These are phyloP conservation scores for Patella caerulea DNA, from an alignment of 2,888 invertebrate genomes.

Conservation along the genomic window DNA sequence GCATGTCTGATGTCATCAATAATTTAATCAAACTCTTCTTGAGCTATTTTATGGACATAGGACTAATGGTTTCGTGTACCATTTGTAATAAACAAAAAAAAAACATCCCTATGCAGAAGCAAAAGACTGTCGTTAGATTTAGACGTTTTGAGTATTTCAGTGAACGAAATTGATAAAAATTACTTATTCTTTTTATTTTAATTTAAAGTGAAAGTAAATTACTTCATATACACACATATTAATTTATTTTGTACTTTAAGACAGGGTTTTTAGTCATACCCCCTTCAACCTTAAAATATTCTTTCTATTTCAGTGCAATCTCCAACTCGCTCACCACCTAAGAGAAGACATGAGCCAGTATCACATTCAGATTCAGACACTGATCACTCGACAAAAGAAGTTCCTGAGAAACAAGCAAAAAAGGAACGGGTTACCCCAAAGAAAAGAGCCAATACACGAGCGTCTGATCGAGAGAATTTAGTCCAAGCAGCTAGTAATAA, in stretches of 20 bases:
- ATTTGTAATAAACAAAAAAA: too few species aligned
- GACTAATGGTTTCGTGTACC: too few species aligned
- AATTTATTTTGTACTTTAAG: background rate
- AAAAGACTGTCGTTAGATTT: background rate
- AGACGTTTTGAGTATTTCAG: background rate
- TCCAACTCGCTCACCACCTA: slow-evolving; percentile 15
- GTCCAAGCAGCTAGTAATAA: slow-evolving; percentile 8
- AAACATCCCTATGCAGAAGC: too few species aligned
- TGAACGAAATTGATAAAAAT: background rate
- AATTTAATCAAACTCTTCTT: too few species aligned
- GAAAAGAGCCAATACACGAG: background rate
- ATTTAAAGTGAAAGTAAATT: too few species aligned
- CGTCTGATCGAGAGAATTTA: slow-evolving; percentile 16
- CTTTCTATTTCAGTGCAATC: background rate
- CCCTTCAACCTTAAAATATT: background rate
- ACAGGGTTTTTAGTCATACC: background rate
- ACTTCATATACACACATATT: too few species aligned
- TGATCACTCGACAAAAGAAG: slow-evolving; percentile 13
- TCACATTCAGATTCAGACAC: slow-evolving; percentile 36
- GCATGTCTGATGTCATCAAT: too few species aligned
- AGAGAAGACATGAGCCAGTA: slow-evolving; percentile 25
- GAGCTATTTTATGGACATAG: too few species aligned
- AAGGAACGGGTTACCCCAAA: slow-evolving; percentile 7
- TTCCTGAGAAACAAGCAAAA: background rate
- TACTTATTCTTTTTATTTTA: too few species aligned